Evolutionary conservation across 2,797 vertebrate species (phyloP), one percentile per base, ranked within the genome.

Genomic region (Telmatherina bonti): DNA sequence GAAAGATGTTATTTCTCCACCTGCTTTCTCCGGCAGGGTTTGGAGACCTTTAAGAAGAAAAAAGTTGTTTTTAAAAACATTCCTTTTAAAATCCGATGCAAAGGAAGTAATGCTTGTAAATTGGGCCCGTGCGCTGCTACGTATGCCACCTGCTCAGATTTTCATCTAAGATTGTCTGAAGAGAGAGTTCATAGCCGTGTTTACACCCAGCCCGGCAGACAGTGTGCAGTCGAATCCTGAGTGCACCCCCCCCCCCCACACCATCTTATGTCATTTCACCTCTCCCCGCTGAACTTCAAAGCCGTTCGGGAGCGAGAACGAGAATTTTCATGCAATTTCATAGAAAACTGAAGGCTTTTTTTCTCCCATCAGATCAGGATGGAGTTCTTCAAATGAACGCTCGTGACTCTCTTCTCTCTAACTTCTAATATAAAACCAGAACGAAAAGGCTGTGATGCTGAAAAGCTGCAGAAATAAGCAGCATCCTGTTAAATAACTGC

Each of bases 401-500:
- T 73, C 57, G 15, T 26, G 41, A 75, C 30, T 73, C 68, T 80
- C 71, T n/a, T 49, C 63, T 45, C 67, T 54, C 58, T 84, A 88
- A 81, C 79, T 85, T 88, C 84, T 89, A 88, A 91, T 85, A 89
- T 89, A 58, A 86, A 85, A 84, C 76, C 51, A 63, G 87, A 91
- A 91, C 92, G 89, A n/a, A 91, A 89, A 84, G 84, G 78, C 88
- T 88, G 83, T 88, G 59, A 27, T 61, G 65, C 79, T 85, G 82
- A 89, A 84, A 84, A 79, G n/a, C n/a, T n/a, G n/a, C n/a, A n/a
- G n/a, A n/a, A n/a, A n/a, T n/a, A 74, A 75, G 83, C 4, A 5
- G 84, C 87, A 90, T 92, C 84, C 84, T 87, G 74, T 89, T 91
- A 92, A 91, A 88, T 92, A 88, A 93, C 89, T 89, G 84, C 62